phyloP scores from a whole-genome alignment of 1,140 invertebrate species.

The Diuraphis noxia region DNA sequence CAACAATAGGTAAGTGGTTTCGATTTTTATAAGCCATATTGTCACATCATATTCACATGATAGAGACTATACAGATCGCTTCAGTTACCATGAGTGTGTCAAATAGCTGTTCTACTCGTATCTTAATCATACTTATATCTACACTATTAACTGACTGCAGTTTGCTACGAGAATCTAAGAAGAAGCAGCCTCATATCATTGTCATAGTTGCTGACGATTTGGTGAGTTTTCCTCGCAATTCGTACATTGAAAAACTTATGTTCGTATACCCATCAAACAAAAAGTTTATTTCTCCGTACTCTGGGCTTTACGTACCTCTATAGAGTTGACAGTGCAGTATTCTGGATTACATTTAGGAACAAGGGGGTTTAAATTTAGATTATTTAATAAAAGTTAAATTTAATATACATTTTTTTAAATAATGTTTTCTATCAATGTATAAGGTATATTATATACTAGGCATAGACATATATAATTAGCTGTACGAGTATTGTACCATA shows the following conservation, averaged over 20 bases:
- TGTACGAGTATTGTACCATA: not conserved
- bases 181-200: slow-evolving; percentile 63
- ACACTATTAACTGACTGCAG: not conserved
- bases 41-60: not conserved
- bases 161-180: not conserved
- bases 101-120: not conserved
- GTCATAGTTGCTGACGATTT: slow-evolving; percentile 68
- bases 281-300: not conserved
- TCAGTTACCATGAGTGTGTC: slow-evolving; percentile 7
- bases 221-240: slow-evolving; percentile 57
- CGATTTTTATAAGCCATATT: not conserved
- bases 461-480: no score
- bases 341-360: not conserved
- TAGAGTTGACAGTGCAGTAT: not conserved
- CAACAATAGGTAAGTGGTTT: not conserved
- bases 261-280: not conserved
- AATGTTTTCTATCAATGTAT: not conserved
- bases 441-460: no score
- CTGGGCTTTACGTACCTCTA: not conserved
- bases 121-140: not conserved
- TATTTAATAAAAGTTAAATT: not conserved
- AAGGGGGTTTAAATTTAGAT: not conserved
- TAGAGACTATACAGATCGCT: not conserved
- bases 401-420: not conserved
- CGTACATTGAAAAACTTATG: not conserved